phyloP scores from a whole-genome alignment of 1,140 invertebrate genomes.

The Trachymyrmex septentrionalis region DNA sequence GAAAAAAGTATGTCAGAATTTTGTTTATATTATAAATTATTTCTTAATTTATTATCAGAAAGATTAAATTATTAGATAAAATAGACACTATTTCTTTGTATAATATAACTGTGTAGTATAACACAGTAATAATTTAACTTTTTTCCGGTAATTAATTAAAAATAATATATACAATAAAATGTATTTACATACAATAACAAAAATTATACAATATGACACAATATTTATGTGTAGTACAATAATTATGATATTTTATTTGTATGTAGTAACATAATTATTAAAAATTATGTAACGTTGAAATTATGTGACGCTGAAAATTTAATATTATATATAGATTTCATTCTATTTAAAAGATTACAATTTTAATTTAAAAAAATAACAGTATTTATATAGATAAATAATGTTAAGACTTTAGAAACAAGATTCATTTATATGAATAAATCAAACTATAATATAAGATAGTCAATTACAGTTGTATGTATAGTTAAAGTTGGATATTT shows the following conservation, averaged over 20 bases:
- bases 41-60: neutral
- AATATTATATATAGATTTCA: neutral
- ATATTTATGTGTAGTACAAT: neutral
- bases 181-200: neutral
- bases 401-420: too few species aligned
- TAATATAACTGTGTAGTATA: neutral
- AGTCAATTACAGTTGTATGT: too few species aligned
- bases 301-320: too few species aligned
- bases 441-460: too few species aligned
- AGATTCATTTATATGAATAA: too few species aligned
- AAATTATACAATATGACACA: neutral
- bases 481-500: too few species aligned
- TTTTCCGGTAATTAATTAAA: neutral
- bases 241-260: too few species aligned
- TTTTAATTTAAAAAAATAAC: neutral
- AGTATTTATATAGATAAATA: neutral
- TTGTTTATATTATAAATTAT: conserved; percentile 11
- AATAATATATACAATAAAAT: neutral
- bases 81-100: neutral
- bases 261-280: too few species aligned
- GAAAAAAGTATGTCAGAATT: conserved; percentile 85
- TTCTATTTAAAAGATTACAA: neutral
- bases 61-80: neutral
- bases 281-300: too few species aligned
- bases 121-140: neutral